Base-by-base conservation (phyloP, 1,140 invertebrate species). In the Acromyrmex charruanus region DNA sequence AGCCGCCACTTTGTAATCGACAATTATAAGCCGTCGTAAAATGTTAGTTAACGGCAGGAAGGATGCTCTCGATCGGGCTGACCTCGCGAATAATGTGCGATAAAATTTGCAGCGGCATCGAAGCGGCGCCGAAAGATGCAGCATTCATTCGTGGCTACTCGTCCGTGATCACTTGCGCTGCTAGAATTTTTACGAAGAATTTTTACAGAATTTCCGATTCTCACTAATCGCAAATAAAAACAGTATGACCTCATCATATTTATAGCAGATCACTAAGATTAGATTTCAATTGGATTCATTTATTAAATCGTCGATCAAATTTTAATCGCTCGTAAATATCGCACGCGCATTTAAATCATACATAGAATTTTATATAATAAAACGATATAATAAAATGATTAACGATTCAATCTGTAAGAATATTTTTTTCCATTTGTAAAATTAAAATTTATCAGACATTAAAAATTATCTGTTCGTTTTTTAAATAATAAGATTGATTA, bases 1-100 rank as follows among this genome's bases (percentile, higher is more conserved):
- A 74, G 68, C 68, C 53, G 39, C 80, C 68, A 74, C 80, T 82
- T 82, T 82, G 80, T 82, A 74, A 82, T 82, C 80, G 55, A 74
- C 25, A 25, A 25, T 25, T 25, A 25, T 25, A 25, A 53, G 39
- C 66, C 35, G 55, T 82, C 68, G 55, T 82, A 82, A 82, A 82
- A 82, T 68, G 80, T 82, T 82, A 82, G 80, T 82, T 82, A 82
- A 82, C 39, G 68, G 39, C 18, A 55, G 68, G 18, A 16, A 59
- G 68, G 39, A 82, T 82, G 68, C 74, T 82, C 68, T 82, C 35
- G 69, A 82, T 82, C 68, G 68, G 35, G 80, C 68, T 82, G 80
- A 82, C 80, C 80, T 74, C 68, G 68, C 80, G 80, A 82, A 82
- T 82, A 82, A 82, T 25, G 68, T 21, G 66, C 68, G 53, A 82